Evolutionary conservation across 1,140 invertebrate genomes (phyloP), one percentile per base, ranked within the genome.

Genomic region (Papilio dardanus): DNA sequence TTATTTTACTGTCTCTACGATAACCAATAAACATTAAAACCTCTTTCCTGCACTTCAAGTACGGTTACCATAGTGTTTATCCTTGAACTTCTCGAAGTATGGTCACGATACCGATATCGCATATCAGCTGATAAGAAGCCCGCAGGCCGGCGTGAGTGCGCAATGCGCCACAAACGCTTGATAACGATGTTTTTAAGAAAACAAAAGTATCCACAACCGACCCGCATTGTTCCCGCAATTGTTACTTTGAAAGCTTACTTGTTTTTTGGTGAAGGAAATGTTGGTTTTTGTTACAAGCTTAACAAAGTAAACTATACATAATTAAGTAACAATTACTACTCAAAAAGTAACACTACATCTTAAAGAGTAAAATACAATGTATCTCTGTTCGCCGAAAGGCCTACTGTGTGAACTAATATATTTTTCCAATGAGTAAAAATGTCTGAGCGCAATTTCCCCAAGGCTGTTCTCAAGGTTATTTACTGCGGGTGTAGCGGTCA

Each of bases 401-500:
- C n/a, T 46, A 46, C n/a, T n/a, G 42, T 46, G 42, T 46, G 42
- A 28, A 28, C 21, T 62, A 14, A 10, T 62, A 62, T 28, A 62
- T 62, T 62, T 30, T 62, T 67, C 16, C 28, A 67, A 33, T 35
- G 19, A 16, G 28, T 66, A 33, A 2, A 30, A 66, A 19, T 6
- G 6, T n/a, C 24, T 30, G 21, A 76, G 33, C 78, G 85, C 81
- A 81, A 81, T 83, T 86, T 82, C 69, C 54, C 58, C 78, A 67
- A 67, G 50, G 74, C 74, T 78, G 46, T 71, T 79, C 16, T 79
- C 54, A 76, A 71, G 68, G 77, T 76, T 81, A 81, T 81, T 85
- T 83, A 84, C 77, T 75, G 74, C 74, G 78, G 81, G 76, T 79
- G 82, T 79, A 76, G 79, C 54, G 30, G 78, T 65, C 65, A 24